Base-by-base conservation (phyloP, 2,797 vertebrate genomes). In the Pempheris klunzingeri region DNA sequence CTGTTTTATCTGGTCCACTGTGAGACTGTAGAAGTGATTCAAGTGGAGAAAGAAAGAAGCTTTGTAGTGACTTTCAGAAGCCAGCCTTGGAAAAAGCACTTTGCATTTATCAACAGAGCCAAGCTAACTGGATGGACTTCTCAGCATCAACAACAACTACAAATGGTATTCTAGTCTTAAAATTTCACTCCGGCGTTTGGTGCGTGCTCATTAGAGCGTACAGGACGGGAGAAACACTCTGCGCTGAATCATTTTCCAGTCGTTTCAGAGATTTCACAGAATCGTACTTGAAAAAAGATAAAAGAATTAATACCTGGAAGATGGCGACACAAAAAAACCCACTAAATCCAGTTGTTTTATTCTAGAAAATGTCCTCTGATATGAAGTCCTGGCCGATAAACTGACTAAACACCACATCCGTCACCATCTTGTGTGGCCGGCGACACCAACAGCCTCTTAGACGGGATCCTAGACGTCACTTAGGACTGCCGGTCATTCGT, bases 61-160 rank as follows among this genome's bases (percentile, higher is more conserved):
- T 85, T 71, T 82, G 73, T 53, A 50, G 76, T 26, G 54, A 50
- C 30, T 34, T 57, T 71, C 70, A 74, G 62, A 54, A 50, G 13
- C 4, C 10, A 28, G 68, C 32, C 47, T 53, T 26, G 26, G 11
- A 34, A 55, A 64, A 74, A 12, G 41, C 68, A 17, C 43, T 53
- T 44, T 58, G 39, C 38, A 55, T 63, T 78, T n/a, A 71, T 81
- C 71, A 71, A 2, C 50, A 50, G 54, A 68, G 47, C 14, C 53
- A 43, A 61, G 60, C 52, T 13, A 1, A 46, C 32, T 5, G 60
- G 14, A 34, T 2, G 9, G 34, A 66, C 61, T 61, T 71, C 28
- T 14, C 24, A 73, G 46, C 64, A 7, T 13, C 50, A 5, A 43
- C 50, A 64, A 32, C 30, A 39, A 28, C 49, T 34, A 22, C 65